A percentile compares a stretch with the other conserved stretches of the same genome.
Conservation (phyloP, 1,140 invertebrate species). For the Heliconius himera region DNA sequence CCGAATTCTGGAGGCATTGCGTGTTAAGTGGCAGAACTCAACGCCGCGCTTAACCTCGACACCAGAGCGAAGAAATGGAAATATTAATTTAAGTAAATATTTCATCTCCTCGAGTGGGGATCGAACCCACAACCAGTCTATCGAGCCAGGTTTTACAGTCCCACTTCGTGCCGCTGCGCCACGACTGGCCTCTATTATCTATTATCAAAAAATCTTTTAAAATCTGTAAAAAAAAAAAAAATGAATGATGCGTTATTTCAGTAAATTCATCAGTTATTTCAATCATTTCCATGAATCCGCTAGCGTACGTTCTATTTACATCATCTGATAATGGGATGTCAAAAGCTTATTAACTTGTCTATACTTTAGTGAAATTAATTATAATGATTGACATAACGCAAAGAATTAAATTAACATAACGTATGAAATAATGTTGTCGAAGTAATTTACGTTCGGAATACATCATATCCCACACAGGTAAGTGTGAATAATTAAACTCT, state of each 20-base stretch:
- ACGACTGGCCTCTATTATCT: no score
- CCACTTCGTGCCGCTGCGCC: no score
- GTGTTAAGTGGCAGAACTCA: no score
- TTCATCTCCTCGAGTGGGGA: no score
- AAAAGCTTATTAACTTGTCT: slow-evolving; percentile 7
- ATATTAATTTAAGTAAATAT: no score
- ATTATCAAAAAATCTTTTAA: no score
- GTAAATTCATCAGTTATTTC: no score
- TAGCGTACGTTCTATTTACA: neutral
- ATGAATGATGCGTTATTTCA: neutral
- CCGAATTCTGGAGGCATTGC: no score
- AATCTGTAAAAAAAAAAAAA: neutral
- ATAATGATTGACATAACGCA: neutral
- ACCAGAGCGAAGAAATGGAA: no score
- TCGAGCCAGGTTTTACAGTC: no score
- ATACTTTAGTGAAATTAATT: slow-evolving; percentile 2
- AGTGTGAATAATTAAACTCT: neutral
- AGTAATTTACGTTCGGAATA: neutral
- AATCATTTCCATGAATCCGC: neutral
- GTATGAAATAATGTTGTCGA: neutral
- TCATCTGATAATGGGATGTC: neutral
- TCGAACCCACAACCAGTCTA: no score
- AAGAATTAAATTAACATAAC: neutral
- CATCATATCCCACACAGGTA: neutral
- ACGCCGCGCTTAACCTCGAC: no score